Evolutionary conservation across 2,888 invertebrate species (phyloP), one percentile per base, ranked within the genome.

Genomic region (Agrotis clavis): DNA sequence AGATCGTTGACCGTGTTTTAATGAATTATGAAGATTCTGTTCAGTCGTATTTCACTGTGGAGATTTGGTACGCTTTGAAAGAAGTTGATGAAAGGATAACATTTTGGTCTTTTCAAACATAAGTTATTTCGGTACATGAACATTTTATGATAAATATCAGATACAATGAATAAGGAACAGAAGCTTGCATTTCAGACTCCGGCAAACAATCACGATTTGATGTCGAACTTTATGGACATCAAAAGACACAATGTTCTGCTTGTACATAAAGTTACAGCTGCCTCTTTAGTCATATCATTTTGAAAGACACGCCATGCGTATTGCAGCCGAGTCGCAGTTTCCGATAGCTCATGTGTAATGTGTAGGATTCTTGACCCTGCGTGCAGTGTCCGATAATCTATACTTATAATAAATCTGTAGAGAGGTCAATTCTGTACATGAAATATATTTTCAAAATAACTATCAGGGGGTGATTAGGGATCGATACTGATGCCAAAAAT

Each of bases 1-100:
- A 84, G 86, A 82, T 73, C 86, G 78, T 87, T 88, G 88, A 87
- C 85, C 86, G 82, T 82, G 74, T 82, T 86, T 85, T 82, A 85
- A 85, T 86, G 84, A 83, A 86, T 84, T 79, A 84, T 82, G 72
- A 80, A 67, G 80, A 84, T 81, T 79, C 65, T 73, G 78, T 86
- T 77, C 74, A 74, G 77, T 81, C 77, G 75, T 83, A 79, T 83
- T 81, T 70, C 71, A 75, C 64, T 79, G 75, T 74, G 69, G 60
- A 79, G 66, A 83, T 83, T 85, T 74, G 48, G 14, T 35, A 67
- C 51, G 77, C 64, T 71, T 48, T 53, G 64, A 69, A 71, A 65
- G 25, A 68, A 25, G 50, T 56, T 63, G 19, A 63, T 60, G 41
- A 69, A 64, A 67, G 41, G n/a, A 60, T 57, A 69, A 41, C 35